These are phyloP conservation scores for Cyphomyrus plagiostoma DNA, from an alignment of 2,113 vertebrate species.

Conservation along the genomic window DNA sequence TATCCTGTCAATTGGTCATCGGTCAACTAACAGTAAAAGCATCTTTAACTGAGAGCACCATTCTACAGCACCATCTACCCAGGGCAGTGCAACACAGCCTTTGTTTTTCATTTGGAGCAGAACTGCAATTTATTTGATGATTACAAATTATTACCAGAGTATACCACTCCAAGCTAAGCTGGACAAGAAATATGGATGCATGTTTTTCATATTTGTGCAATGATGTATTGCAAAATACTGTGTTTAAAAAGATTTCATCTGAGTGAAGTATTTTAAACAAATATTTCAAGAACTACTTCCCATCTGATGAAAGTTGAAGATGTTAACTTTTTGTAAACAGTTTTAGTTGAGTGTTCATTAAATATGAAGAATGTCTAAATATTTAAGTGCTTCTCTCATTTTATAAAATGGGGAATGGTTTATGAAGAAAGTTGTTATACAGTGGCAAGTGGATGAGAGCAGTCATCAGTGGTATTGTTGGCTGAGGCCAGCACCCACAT, in stretches of 20 bases:
- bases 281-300: not conserved
- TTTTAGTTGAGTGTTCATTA: not conserved
- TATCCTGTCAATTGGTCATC: not conserved
- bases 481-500: not conserved
- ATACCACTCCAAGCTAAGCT: not conserved
- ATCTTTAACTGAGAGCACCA: not conserved
- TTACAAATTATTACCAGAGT: not conserved
- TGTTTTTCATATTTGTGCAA: not conserved
- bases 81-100: not conserved
- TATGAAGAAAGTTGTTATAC: not conserved
- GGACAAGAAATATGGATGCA: not conserved
- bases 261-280: not conserved
- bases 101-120: not conserved
- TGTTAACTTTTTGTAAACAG: not conserved
- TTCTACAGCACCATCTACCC: not conserved
- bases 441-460: not conserved
- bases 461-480: not conserved
- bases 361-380: not conserved
- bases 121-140: not conserved
- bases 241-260: not conserved
- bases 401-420: not conserved
- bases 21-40: not conserved
- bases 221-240: not conserved
- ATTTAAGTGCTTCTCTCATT: conserved; percentile 2
- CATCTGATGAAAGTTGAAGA: conserved; percentile 2